phyloP scores from a whole-genome alignment of 2,113 vertebrate species.

The Nothocercus julius region DNA sequence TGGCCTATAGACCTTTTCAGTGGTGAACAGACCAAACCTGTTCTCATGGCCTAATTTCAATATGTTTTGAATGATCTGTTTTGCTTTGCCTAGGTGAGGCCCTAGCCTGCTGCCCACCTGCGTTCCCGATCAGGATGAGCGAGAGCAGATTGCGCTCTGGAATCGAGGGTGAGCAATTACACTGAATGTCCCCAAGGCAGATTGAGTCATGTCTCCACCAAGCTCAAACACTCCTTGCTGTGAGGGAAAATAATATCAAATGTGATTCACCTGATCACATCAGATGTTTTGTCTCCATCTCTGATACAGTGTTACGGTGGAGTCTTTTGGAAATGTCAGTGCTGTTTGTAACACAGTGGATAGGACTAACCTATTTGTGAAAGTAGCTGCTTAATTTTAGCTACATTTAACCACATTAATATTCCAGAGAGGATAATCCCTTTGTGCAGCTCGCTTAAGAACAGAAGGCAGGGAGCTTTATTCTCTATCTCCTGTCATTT shows the following conservation, averaged over 20 bases:
- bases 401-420: neutral
- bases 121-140: neutral
- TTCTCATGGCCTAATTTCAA: neutral
- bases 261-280: neutral
- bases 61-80: neutral
- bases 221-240: neutral
- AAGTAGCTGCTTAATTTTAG: neutral
- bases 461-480: neutral
- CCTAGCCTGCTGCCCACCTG: neutral
- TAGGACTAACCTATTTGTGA: neutral
- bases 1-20: neutral
- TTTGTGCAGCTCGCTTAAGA: neutral
- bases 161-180: neutral
- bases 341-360: neutral
- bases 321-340: neutral
- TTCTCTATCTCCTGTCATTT: neutral
- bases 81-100: neutral
- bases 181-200: accelerated
- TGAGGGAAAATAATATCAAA: neutral
- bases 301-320: neutral
- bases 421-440: neutral
- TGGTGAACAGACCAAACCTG: neutral
- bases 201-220: accelerated
- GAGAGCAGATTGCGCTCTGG: neutral
- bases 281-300: accelerated